Evolutionary conservation across 2,113 vertebrate species (phyloP), one percentile per base, ranked within the genome.

Genomic region (Nicator chloris): DNA sequence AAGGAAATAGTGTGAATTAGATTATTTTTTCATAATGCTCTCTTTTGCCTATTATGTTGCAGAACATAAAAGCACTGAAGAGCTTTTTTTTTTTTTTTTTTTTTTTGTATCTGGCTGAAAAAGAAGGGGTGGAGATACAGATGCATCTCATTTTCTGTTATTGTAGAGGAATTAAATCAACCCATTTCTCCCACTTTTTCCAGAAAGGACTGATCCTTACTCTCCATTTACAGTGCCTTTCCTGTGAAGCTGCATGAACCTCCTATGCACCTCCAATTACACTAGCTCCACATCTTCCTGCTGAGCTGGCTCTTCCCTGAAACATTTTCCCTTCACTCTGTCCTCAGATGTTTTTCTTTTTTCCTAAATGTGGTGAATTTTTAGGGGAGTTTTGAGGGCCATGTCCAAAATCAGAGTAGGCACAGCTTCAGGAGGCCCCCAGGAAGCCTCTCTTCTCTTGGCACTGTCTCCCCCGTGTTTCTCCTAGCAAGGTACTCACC

Each of bases 371-470:
- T 5, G 8, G 8, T 35, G 28, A 45, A 30, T 45, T 85, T 94
- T 51, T 37, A 39, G 53, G 42, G 28, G 31, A 66, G 26, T 47
- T 17, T 2, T 0, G 39, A 72, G 31, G 10, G 81, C 1, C 2
- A 3, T 7, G 40, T 20, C 2, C 2, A 0, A 5, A 59, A 8
- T 8, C 0, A 1, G 53, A n/a, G 59, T 4, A 2, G 0, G 14
- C 3, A 3, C 7, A 47, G 50, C 64, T 47, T 47, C 50, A 19
- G 69, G 33, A 42, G 49, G 30, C 47, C 80, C 60, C 73, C 1
- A 18, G 59, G 69, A 91, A 81, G 14, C 4, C 4, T 14, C 33
- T 61, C 20, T 42, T 50, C 60, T 86, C 44, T 65, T 27, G 20
- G 28, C 24, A 54, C 0, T 1, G 5, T 22, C n/a, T 66, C 54